Evolutionary conservation across 2,888 invertebrate species (phyloP).

Genomic region (Teleiodes luculella): DNA sequence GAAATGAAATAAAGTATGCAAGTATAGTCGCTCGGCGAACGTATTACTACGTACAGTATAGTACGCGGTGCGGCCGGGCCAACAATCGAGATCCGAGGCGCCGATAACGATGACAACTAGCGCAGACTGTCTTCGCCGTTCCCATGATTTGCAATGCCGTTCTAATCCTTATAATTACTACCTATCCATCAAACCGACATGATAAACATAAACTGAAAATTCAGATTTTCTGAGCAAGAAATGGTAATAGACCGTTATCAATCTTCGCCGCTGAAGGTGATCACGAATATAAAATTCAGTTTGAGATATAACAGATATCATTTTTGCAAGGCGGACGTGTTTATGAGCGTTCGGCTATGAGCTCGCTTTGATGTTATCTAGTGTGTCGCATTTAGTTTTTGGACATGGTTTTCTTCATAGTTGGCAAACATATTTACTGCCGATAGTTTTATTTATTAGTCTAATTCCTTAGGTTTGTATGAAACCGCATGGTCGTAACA

Average conservation of each 20-base stretch:
- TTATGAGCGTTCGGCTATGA: slow-evolving; percentile 67
- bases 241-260: slow-evolving; percentile 50
- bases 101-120: slow-evolving; percentile 71
- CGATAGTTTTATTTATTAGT: slow-evolving; percentile 49
- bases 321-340: slow-evolving; percentile 68
- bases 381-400: slow-evolving; percentile 49
- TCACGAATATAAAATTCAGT: slow-evolving; percentile 31
- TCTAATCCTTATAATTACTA: slow-evolving; percentile 74
- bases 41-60: neutral
- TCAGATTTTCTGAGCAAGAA: slow-evolving; percentile 42
- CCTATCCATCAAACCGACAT: slow-evolving; percentile 71
- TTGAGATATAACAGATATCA: slow-evolving; percentile 72
- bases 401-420: slow-evolving; percentile 34
- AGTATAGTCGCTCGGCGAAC: slow-evolving; percentile 37
- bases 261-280: slow-evolving; percentile 42
- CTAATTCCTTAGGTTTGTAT: slow-evolving; percentile 35
- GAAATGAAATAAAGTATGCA: slow-evolving; percentile 68
- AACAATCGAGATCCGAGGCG: slow-evolving; percentile 70
- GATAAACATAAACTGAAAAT: slow-evolving; percentile 57
- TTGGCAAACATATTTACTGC: slow-evolving; percentile 32
- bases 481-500: slow-evolving; percentile 68
- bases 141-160: slow-evolving; percentile 75
- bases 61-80: slow-evolving; percentile 36
- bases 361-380: slow-evolving; percentile 67
- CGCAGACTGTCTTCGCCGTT: slow-evolving; percentile 66